These are phyloP conservation scores for Halcyon badia DNA, from an alignment of 2,797 vertebrate genomes.

Conservation along the genomic window DNA sequence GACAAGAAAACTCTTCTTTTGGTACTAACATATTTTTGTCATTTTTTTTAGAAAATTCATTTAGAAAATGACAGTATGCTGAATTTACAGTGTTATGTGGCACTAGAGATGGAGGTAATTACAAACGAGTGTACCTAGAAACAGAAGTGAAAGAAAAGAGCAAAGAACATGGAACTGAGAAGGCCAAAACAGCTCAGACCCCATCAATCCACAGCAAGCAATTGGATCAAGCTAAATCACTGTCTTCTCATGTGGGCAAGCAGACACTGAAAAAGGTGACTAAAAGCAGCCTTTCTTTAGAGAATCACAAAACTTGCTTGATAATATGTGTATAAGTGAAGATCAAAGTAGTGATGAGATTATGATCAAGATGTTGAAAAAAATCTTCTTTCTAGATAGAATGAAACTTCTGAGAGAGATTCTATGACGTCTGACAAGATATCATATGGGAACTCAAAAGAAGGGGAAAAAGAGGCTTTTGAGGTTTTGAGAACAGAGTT, in stretches of 20 bases:
- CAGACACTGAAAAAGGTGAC: neutral
- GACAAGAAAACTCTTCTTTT: neutral
- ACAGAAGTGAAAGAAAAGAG: neutral
- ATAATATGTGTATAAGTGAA: neutral
- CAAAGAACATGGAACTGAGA: neutral
- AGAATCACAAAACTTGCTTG: neutral
- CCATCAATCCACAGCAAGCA: neutral
- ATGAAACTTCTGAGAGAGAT: neutral
- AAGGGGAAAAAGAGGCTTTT: neutral
- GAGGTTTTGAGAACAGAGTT: neutral
- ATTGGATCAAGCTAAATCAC: neutral
- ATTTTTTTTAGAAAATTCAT: neutral
- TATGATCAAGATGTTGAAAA: neutral
- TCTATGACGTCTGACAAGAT: neutral
- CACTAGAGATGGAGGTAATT: neutral
- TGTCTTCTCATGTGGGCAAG: neutral
- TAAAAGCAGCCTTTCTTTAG: neutral
- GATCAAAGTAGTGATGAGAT: neutral
- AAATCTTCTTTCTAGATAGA: neutral
- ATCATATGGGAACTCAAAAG: neutral
- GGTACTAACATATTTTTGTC: fast-evolving
- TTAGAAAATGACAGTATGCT: neutral
- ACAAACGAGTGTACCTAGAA: neutral
- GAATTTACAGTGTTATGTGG: neutral
- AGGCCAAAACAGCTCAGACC: neutral